Conservation (phyloP, 2,888 invertebrate genomes). For the Omphaloscelis lunosa region DNA sequence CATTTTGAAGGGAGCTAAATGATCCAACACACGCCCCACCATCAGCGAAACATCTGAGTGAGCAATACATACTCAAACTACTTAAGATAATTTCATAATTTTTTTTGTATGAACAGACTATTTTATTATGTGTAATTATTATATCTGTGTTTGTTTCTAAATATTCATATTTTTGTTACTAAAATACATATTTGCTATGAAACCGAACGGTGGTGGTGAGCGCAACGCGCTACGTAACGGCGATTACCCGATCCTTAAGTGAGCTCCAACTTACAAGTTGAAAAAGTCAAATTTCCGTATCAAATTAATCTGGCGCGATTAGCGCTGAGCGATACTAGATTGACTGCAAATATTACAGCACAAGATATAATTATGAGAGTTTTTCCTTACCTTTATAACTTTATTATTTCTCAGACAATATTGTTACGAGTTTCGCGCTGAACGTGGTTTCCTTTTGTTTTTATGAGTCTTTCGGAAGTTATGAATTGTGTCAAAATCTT, state of each 20-base stretch:
- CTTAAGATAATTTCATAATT: no score
- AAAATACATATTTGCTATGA: no score
- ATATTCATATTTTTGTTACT: no score
- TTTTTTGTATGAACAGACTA: no score
- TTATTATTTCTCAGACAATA: slow-evolving; percentile 47
- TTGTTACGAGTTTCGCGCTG: slow-evolving; percentile 22
- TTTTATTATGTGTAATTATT: no score
- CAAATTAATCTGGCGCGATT: slow-evolving; percentile 52
- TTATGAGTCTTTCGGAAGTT: background rate
- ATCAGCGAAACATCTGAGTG: no score
- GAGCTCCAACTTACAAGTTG: background rate
- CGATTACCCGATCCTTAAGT: background rate
- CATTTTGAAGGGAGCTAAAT: no score
- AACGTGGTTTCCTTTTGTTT: slow-evolving; percentile 14
- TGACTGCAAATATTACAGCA: slow-evolving; percentile 38
- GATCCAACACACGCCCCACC: no score
- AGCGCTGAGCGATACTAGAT: slow-evolving; percentile 48
- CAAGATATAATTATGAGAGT: slow-evolving; percentile 40
- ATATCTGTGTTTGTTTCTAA: no score
- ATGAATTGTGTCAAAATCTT: background rate
- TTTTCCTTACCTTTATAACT: slow-evolving; percentile 40
- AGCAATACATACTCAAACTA: no score
- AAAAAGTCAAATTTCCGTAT: slow-evolving; percentile 9
- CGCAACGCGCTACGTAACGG: no score
- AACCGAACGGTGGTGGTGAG: no score